phyloP scores from a whole-genome alignment of 2,113 vertebrate genomes.

The Gopherus evgoodei region DNA sequence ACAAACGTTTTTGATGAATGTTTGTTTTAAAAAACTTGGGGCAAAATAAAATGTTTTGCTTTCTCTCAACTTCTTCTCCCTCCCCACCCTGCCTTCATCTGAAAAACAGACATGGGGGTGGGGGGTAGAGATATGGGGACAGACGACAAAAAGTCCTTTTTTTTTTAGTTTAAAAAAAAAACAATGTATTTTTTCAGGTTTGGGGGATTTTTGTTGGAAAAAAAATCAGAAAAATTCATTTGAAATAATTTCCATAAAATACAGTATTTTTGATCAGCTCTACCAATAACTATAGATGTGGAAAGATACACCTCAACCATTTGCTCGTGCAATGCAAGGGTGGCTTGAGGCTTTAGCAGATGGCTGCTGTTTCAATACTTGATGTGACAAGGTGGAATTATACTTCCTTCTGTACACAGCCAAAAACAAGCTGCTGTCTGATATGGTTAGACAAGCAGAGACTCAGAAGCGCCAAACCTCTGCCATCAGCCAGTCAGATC shows the following conservation, averaged over 20 bases:
- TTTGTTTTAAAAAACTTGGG: neutral
- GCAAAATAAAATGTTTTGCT: too few species aligned
- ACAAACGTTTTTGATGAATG: neutral
- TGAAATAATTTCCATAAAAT: neutral
- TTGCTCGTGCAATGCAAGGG: rapidly evolving
- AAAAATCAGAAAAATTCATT: neutral
- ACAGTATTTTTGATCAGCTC: neutral
- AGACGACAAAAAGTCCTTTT: neutral
- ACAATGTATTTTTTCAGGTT: too few species aligned
- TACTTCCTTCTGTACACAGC: constrained; percentile 37
- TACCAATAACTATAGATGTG: neutral
- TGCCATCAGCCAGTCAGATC: neutral
- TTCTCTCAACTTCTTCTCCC: neutral
- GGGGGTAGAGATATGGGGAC: too few species aligned
- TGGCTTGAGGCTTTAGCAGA: neutral
- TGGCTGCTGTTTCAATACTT: neutral
- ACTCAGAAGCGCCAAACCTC: constrained; percentile 53
- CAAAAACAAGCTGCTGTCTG: constrained; percentile 49
- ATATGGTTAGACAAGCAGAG: constrained; percentile 41
- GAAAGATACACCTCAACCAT: neutral
- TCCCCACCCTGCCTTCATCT: neutral
- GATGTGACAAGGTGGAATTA: neutral
- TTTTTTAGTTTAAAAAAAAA: neutral
- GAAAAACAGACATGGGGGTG: neutral
- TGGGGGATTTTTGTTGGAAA: neutral